Evolutionary conservation across 2,797 vertebrate species (phyloP).

Genomic region (Sebastes kiyomatsui): DNA sequence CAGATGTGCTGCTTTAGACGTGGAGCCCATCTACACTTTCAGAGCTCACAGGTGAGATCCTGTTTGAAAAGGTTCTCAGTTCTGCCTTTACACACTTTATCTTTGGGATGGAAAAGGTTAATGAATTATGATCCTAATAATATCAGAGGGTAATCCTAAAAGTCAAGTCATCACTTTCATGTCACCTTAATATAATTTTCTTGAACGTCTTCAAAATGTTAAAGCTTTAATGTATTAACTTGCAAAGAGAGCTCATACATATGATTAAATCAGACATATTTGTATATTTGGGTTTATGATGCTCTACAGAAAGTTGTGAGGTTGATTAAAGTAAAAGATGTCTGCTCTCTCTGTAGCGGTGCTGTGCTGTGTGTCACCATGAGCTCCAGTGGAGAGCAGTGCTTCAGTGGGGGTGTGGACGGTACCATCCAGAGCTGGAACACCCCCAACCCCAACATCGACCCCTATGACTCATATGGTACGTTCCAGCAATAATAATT

Average conservation of each 20-base stretch:
- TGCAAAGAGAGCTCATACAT: background rate
- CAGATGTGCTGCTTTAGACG: slow-evolving; percentile 93
- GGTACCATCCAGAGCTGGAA: slow-evolving; percentile 96
- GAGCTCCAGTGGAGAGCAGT: slow-evolving; percentile 93
- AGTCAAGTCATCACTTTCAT: no score
- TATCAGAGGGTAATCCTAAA: no score
- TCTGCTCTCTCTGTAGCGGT: slow-evolving; percentile 3
- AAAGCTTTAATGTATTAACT: no score
- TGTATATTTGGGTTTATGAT: background rate
- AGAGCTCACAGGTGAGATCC: slow-evolving; percentile 90
- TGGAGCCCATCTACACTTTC: slow-evolving; percentile 97
- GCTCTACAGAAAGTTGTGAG: background rate
- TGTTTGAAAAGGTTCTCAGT: no score
- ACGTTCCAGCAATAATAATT: background rate
- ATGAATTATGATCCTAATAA: no score
- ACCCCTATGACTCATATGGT: slow-evolving; percentile 97
- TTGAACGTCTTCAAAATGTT: no score
- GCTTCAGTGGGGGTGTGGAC: slow-evolving; percentile 94
- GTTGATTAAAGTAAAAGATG: background rate
- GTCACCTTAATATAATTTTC: no score
- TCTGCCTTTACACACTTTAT: background rate
- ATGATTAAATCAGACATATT: background rate
- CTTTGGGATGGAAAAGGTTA: no score
- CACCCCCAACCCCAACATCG: slow-evolving; percentile 90
- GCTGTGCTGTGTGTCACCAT: slow-evolving; percentile 81